Evolutionary conservation across 2,797 vertebrate species (phyloP).

Genomic region (Uromys caudimaculatus): DNA sequence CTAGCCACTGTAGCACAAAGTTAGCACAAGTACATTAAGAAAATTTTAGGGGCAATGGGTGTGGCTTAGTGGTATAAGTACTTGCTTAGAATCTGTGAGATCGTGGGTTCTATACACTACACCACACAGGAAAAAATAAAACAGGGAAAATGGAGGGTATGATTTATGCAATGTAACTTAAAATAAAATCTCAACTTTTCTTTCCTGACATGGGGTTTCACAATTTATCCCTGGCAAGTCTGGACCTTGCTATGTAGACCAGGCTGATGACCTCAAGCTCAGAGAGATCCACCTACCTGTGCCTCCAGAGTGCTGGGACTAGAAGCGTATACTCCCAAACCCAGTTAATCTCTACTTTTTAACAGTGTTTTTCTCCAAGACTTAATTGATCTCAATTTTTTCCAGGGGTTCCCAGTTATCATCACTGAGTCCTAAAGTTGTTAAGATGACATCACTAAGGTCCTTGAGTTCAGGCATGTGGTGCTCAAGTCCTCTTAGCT

Average conservation of each 20-base stretch:
- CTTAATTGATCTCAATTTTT: conserved; percentile 47
- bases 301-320: neutral
- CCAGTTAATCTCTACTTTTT: neutral
- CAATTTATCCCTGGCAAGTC: neutral
- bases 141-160: neutral
- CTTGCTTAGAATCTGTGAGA: neutral
- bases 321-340: neutral
- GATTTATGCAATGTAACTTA: conserved; percentile 51
- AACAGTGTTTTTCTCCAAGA: conserved; percentile 38
- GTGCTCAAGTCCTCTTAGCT: conserved; percentile 9
- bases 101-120: neutral
- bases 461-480: neutral
- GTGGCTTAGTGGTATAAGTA: neutral
- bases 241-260: neutral
- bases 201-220: neutral
- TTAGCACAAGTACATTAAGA: conserved; percentile 39
- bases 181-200: conserved; percentile 22
- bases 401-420: conserved; percentile 14
- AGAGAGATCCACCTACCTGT: neutral
- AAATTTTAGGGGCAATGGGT: neutral
- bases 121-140: neutral
- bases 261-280: neutral
- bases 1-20: conserved; percentile 14
- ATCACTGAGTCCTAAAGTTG: neutral
- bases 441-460: conserved; percentile 24